phyloP scores from a whole-genome alignment of 2,888 invertebrate species.

The Cataglyphis livida region DNA sequence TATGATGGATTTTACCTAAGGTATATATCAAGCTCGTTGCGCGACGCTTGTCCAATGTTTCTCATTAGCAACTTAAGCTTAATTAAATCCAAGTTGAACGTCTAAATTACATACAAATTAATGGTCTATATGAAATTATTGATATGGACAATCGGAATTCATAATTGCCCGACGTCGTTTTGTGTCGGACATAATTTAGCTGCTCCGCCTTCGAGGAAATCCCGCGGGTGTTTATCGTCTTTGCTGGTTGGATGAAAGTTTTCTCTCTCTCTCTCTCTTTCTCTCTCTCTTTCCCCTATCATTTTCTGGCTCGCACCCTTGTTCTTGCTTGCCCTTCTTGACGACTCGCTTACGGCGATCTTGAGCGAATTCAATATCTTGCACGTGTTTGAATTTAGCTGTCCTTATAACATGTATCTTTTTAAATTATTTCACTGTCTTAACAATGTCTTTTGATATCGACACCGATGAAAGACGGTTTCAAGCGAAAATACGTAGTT shows the following conservation, averaged over 20 bases:
- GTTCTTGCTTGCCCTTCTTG: slow-evolving; percentile 26
- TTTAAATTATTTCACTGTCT: slow-evolving; percentile 8
- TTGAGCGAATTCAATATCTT: slow-evolving; percentile 43
- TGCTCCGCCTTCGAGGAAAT: slow-evolving; percentile 53
- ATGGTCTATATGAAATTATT: slow-evolving; percentile 75
- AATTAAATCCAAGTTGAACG: slow-evolving; percentile 73
- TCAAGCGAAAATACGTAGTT: slow-evolving; percentile 3
- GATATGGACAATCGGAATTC: slow-evolving; percentile 74
- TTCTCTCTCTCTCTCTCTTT: not conserved
- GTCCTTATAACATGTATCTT: not conserved
- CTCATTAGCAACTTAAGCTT: slow-evolving; percentile 71
- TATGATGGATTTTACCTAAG: slow-evolving; percentile 1
- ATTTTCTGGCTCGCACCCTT: not conserved
- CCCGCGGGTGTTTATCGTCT: slow-evolving; percentile 50
- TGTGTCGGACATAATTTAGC: slow-evolving; percentile 34
- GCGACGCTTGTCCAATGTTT: slow-evolving; percentile 33
- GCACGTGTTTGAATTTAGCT: not conserved
- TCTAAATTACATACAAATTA: slow-evolving; percentile 74
- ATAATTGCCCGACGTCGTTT: slow-evolving; percentile 69
- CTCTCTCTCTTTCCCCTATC: not conserved
- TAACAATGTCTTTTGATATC: not conserved
- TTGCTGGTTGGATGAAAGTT: slow-evolving; percentile 30
- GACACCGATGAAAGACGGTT: not conserved
- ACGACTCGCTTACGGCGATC: slow-evolving; percentile 66
- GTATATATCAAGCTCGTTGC: not conserved